A percentile compares a stretch with the other conserved stretches of the same genome.
Conservation (phyloP, 1,140 invertebrate genomes). For the Alviniconcha marisindica region DNA sequence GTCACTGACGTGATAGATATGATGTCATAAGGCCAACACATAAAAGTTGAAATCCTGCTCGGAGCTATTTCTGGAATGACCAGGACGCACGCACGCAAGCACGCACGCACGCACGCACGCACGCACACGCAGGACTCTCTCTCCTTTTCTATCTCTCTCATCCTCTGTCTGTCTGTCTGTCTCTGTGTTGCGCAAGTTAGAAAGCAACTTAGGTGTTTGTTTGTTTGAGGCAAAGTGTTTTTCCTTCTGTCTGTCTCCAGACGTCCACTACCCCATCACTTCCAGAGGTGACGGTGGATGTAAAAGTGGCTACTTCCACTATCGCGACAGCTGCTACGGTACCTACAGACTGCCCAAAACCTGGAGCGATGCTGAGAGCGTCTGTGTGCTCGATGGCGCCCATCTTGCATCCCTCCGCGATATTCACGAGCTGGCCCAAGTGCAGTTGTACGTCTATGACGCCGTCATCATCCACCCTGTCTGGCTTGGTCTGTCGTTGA, state of each 20-base stretch:
- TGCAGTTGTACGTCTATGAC: background rate
- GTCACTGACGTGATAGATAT: too few species aligned
- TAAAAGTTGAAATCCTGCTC: too few species aligned
- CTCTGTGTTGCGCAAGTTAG: too few species aligned
- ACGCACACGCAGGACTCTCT: background rate
- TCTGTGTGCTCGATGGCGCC: constrained; percentile 2
- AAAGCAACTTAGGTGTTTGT: too few species aligned
- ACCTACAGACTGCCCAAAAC: constrained; percentile 25
- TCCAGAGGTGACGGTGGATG: background rate
- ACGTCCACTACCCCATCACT: background rate
- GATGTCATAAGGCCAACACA: too few species aligned
- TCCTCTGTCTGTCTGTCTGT: too few species aligned
- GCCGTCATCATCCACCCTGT: constrained; percentile 8
- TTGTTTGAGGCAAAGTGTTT: too few species aligned
- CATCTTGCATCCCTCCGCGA: constrained; percentile 30
- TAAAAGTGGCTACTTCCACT: background rate
- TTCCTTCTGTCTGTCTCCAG: background rate
- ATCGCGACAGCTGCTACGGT: constrained; percentile 15
- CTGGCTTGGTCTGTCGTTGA: constrained; percentile 15
- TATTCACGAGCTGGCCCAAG: constrained; percentile 29
- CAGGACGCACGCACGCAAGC: background rate
- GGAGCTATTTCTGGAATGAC: too few species aligned
- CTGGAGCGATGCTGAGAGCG: background rate
- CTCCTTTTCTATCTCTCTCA: too few species aligned
- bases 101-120: background rate